Conservation (phyloP, 1,140 invertebrate species). For the Bombyx mori region ASM3026992v2 NC_085135.1:5147501-5148000, state of each 20-base stretch:
- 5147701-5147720: too few species aligned
- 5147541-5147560: constrained; percentile 27
- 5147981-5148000: too few species aligned
- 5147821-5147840: constrained; percentile 23
- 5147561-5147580: constrained; percentile 28
- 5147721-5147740: too few species aligned
- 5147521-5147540: constrained; percentile 18
- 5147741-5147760: too few species aligned
- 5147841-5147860: constrained; percentile 14
- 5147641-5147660: too few species aligned
- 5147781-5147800: constrained; percentile 23
- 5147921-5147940: too few species aligned
- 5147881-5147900: constrained; percentile 14
- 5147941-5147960: constrained; percentile 14
- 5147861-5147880: constrained; percentile 9
- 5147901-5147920: constrained; percentile 14
- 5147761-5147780: constrained; percentile 25
- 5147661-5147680: too few species aligned
- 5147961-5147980: constrained; percentile 10
- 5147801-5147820: constrained; percentile 20
- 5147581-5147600: constrained; percentile 17
- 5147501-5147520: constrained; percentile 21
- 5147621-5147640: too few species aligned
- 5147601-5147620: constrained; percentile 15
- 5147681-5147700: too few species aligned